Base-by-base conservation (phyloP, 2,113 vertebrate genomes). In the Tragelaphus strepsiceros region DNA sequence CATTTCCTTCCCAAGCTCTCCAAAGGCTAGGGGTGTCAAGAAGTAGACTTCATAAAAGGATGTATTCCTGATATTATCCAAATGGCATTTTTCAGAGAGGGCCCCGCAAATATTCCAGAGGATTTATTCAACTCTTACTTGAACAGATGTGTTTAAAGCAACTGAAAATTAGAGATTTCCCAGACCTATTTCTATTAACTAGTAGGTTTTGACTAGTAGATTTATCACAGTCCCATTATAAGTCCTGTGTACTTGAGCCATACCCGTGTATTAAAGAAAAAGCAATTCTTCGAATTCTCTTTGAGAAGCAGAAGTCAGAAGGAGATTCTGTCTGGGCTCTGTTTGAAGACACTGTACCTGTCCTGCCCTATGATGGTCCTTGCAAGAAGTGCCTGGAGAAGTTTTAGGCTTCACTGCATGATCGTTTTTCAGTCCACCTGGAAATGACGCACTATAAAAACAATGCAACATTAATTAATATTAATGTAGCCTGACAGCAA, bases 281-380 rank as follows among this genome's bases (percentile, higher is more conserved):
- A 91, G 35, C 9, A 46, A 86, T 90, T 95, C 51, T 35, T 39
- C 35, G 22, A 87, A 96, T n/a, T 67, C 11, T 93, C 17, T 32
- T 39, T 93, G 53, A 91, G 81, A 95, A 94, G 78, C 19, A 87
- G 14, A 96, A 59, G 12, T 94, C 26, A 82, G 54, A 91, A 49
- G 46, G 58, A 82, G 53, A 81, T 64, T 56, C 39, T 88, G 16
- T 24, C 10, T 26, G 24, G 49, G 17, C 39, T 94, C 92, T 64
- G 46, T 61, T 46, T 64, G 24, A 93, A 95, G 43, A 62, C 35
- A 87, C 43, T 49, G 78, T 98, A 99, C 99, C 99, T 99, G 99
- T 98, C 99, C 99, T 91, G 99, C 99, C 10, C 98, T 98, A 22
- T 92, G 96, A 91, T 99, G 99, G 85, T 98, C 98, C 39, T 96